Conservation (phyloP, 2,797 vertebrate genomes). For the Centropyge bicolor region DNA sequence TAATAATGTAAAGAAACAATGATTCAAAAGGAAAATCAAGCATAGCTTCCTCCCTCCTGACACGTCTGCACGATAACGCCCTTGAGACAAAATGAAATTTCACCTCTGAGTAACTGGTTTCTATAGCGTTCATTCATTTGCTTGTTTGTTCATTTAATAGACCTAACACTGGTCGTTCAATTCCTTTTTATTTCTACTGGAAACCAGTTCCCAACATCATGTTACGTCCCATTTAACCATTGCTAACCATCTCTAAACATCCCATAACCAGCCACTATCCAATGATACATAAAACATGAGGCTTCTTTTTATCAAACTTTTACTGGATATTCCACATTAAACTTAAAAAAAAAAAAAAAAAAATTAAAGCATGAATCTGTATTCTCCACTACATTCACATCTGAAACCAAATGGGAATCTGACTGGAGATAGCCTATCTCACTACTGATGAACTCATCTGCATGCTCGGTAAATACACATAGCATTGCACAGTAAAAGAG, state of each 20-base stretch:
- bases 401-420: conserved; percentile 20
- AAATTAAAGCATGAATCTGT: conserved; percentile 7
- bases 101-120: background rate
- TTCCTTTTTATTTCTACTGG: background rate
- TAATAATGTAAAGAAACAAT: background rate
- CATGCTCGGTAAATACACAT: conserved; percentile 23
- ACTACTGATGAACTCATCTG: conserved; percentile 34
- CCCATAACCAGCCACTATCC: background rate
- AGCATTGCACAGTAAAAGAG: conserved; percentile 8
- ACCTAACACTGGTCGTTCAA: background rate
- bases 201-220: background rate
- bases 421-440: conserved; percentile 10
- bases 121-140: background rate
- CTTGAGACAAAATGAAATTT: background rate
- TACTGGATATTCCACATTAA: background rate
- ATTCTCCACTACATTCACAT: conserved; percentile 9
- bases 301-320: background rate
- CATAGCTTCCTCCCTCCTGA: background rate
- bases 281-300: background rate
- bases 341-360: background rate
- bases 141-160: background rate
- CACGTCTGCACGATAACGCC: too few species aligned
- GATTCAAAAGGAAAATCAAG: background rate
- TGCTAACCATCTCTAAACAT: background rate
- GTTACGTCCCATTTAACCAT: background rate